Evolutionary conservation across 1,140 invertebrate genomes (phyloP).

Genomic region (Drosophila bipectinata): DNA sequence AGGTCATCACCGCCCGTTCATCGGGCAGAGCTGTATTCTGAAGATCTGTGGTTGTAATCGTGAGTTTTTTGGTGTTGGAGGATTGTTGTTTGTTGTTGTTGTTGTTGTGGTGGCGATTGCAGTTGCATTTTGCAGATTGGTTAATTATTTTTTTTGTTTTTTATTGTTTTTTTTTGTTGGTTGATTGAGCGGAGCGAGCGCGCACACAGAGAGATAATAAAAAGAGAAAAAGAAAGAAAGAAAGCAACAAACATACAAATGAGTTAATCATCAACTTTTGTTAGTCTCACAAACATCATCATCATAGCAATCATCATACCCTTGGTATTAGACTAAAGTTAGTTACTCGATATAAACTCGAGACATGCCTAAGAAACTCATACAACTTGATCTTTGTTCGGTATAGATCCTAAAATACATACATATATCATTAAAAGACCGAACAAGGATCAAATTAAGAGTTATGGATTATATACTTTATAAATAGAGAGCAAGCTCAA

Average conservation of each 20-base stretch:
- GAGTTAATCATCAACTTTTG: slow-evolving; percentile 53
- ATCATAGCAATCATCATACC: slow-evolving; percentile 30
- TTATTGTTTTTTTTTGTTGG: slow-evolving; percentile 46
- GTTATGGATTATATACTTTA: not conserved
- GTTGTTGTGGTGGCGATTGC: slow-evolving; percentile 49
- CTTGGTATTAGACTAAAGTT: slow-evolving; percentile 14
- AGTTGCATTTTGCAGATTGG: slow-evolving; percentile 42
- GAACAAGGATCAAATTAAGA: not conserved
- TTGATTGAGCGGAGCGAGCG: slow-evolving; percentile 54
- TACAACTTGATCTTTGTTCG: not conserved
- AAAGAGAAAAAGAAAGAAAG: slow-evolving; percentile 60
- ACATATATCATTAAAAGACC: too few relatives aligned
- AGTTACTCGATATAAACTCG: slow-evolving; percentile 20
- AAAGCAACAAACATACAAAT: slow-evolving; percentile 79
- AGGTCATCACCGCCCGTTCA: slow-evolving; percentile 99
- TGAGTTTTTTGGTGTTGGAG: slow-evolving; percentile 36
- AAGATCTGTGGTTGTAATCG: slow-evolving; percentile 90
- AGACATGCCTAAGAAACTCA: slow-evolving; percentile 43
- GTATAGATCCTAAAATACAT: not conserved
- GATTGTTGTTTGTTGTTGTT: slow-evolving; percentile 50
- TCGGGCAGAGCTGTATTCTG: slow-evolving; percentile 99
- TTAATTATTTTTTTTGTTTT: slow-evolving; percentile 51
- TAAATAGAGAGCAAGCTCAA: slow-evolving; percentile 26
- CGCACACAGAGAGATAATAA: slow-evolving; percentile 46
- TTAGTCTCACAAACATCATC: slow-evolving; percentile 48